Evolutionary conservation across 1,140 invertebrate genomes (phyloP).

Genomic region (Drosophila nasuta): DNA sequence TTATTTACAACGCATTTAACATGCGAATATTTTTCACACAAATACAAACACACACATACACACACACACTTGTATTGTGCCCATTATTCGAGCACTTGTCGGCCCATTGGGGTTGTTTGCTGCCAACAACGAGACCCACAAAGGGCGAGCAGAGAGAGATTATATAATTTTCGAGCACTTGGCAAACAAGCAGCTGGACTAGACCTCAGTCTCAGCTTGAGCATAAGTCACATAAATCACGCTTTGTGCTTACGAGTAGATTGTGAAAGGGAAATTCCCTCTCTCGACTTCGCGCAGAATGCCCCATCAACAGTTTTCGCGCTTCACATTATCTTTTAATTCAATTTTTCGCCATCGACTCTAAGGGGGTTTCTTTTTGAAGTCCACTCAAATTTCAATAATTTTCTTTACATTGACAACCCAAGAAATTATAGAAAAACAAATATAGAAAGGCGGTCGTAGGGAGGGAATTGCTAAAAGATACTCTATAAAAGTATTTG

Average conservation of each 20-base stretch:
- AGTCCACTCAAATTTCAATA: conserved; percentile 83
- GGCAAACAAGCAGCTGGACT: conserved; percentile 67
- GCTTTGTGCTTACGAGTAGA: conserved; percentile 49
- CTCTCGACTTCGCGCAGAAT: too few relatives aligned
- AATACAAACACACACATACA: background rate
- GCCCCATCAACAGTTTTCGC: conserved; percentile 32
- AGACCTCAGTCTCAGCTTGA: conserved; percentile 57
- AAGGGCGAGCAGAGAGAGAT: conserved; percentile 50
- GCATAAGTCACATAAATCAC: conserved; percentile 78
- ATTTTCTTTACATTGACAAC: conserved; percentile 68
- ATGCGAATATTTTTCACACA: conserved; percentile 40
- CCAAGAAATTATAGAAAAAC: conserved; percentile 67
- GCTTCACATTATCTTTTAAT: conserved; percentile 74
- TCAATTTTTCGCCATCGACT: conserved; percentile 70
- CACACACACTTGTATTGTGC: conserved; percentile 38
- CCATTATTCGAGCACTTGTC: conserved; percentile 19
- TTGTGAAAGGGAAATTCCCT: conserved; percentile 9
- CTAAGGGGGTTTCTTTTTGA: conserved; percentile 55
- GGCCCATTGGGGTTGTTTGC: conserved; percentile 30
- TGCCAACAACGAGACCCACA: conserved; percentile 5
- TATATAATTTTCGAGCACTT: conserved; percentile 78
- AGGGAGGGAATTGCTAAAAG: background rate
- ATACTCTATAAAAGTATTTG: conserved; percentile 6
- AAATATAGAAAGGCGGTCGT: background rate
- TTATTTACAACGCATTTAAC: conserved; percentile 73